These are phyloP conservation scores for Lordiphosa collinella DNA, from an alignment of 1,140 invertebrate genomes.

Conservation along the genomic window DNA sequence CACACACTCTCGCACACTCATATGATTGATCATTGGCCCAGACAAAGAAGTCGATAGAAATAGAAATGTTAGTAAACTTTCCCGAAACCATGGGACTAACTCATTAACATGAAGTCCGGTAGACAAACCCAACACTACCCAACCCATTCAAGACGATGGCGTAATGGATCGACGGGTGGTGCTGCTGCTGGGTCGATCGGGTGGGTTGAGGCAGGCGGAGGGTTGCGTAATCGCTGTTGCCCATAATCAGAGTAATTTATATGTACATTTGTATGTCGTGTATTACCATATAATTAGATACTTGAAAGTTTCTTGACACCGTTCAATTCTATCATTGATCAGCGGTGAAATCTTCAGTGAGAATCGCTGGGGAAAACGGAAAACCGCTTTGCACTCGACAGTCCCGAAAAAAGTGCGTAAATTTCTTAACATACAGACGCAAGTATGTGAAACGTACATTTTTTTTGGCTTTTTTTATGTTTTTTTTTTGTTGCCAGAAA, in stretches of 20 bases:
- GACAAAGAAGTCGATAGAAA: slow-evolving; percentile 5
- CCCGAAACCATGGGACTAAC: slow-evolving; percentile 32
- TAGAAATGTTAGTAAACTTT: slow-evolving; percentile 6
- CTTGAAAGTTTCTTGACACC: slow-evolving; percentile 70
- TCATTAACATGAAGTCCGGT: slow-evolving; percentile 35
- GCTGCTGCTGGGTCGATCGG: neutral
- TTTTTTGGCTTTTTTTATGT: slow-evolving; percentile 27
- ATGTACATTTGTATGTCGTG: slow-evolving; percentile 66
- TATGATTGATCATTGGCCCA: slow-evolving; percentile 5
- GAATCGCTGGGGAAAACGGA: too few relatives aligned
- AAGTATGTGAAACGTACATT: slow-evolving; percentile 38
- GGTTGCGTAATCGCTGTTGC: slow-evolving; percentile 38
- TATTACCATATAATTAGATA: slow-evolving; percentile 78
- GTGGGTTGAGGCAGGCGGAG: slow-evolving; percentile 11
- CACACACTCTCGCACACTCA: neutral
- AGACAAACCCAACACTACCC: neutral
- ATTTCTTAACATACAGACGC: slow-evolving; percentile 20
- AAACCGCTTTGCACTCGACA: too few relatives aligned
- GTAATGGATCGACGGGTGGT: slow-evolving; percentile 67
- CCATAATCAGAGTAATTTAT: slow-evolving; percentile 73
- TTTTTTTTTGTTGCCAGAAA: slow-evolving; percentile 50
- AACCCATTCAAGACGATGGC: slow-evolving; percentile 37
- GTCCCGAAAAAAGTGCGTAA: slow-evolving; percentile 28
- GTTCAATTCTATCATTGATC: slow-evolving; percentile 63
- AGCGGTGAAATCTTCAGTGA: slow-evolving; percentile 1